Percentiles rank a stretch among this genome's conserved stretches.
Conservation (phyloP, 2,113 vertebrate genomes). For the Hemiprocne comata region DNA sequence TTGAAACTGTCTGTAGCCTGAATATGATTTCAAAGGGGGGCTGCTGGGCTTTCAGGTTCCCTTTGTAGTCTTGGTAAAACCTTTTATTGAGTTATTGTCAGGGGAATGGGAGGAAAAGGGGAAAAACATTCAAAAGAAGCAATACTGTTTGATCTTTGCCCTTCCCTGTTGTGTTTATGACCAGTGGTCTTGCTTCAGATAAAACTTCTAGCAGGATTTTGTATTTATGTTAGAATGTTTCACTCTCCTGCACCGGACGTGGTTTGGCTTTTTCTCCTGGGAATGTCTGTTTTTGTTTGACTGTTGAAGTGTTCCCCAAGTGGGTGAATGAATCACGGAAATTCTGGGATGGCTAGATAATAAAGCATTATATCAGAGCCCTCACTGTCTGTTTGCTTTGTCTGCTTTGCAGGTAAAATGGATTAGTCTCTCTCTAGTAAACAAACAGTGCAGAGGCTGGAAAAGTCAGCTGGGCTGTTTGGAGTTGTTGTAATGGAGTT, state of each 20-base stretch:
- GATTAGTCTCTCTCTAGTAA: not conserved
- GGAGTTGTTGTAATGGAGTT: not conserved
- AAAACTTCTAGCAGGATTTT: not conserved
- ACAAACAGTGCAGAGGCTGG: not conserved
- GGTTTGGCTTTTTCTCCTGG: conserved; percentile 32
- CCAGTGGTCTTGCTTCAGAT: not conserved
- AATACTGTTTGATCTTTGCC: not conserved
- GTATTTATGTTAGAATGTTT: not conserved
- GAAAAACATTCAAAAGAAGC: not conserved
- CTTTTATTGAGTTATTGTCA: conserved; percentile 26
- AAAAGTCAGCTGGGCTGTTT: conserved; percentile 7
- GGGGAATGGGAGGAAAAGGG: not conserved
- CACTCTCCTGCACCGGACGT: not conserved
- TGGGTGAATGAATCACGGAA: conserved; percentile 53
- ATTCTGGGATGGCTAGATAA: not conserved
- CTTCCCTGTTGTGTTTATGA: not conserved
- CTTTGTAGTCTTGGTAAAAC: conserved; percentile 6
- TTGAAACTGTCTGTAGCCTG: not conserved
- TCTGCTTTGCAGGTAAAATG: not conserved
- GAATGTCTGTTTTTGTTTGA: conserved; percentile 10
- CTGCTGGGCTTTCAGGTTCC: not conserved
- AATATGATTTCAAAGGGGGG: not conserved
- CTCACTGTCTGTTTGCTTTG: not conserved
- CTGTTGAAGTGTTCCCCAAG: not conserved
- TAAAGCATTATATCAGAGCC: not conserved